phyloP scores from a whole-genome alignment of 1,140 invertebrate species.

The Drosophila tristis region DNA sequence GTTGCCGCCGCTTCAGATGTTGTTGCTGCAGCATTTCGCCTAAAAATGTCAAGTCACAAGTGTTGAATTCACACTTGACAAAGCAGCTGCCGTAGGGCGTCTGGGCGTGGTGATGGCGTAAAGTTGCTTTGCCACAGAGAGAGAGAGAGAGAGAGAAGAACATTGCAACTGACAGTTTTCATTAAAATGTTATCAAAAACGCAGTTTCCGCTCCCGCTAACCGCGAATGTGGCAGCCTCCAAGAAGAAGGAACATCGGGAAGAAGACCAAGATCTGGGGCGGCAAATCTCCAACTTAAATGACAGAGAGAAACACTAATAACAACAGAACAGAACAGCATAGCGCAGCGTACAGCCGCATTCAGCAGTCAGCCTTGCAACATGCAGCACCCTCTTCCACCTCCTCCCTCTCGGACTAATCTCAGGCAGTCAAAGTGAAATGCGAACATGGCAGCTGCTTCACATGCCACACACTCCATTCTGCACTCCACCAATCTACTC shows the following conservation, averaged over 20 bases:
- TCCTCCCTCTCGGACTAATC: slow-evolving; percentile 51
- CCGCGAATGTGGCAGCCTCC: slow-evolving; percentile 58
- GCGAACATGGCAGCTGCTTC: slow-evolving; percentile 38
- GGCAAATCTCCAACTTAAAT: slow-evolving; percentile 48
- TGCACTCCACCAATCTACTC: neutral
- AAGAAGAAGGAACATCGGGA: slow-evolving; percentile 21
- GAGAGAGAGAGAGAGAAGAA: slow-evolving; percentile 16
- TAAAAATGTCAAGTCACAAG: slow-evolving; percentile 83
- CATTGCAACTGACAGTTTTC: slow-evolving; percentile 78
- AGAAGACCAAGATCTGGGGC: slow-evolving; percentile 12
- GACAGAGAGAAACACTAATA: slow-evolving; percentile 60
- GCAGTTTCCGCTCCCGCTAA: slow-evolving; percentile 48
- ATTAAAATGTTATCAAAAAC: slow-evolving; percentile 83
- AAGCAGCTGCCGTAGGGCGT: slow-evolving; percentile 56
- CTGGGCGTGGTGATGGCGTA: slow-evolving; percentile 42
- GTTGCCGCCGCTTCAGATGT: slow-evolving; percentile 21
- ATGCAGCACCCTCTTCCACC: slow-evolving; percentile 18
- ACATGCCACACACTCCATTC: slow-evolving; percentile 1
- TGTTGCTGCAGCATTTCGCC: slow-evolving; percentile 55
- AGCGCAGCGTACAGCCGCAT: slow-evolving; percentile 4
- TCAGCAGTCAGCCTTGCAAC: slow-evolving; percentile 18
- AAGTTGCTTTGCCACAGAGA: slow-evolving; percentile 25
- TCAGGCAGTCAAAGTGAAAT: slow-evolving; percentile 37
- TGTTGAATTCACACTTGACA: slow-evolving; percentile 82
- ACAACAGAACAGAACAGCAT: slow-evolving; percentile 17